These are phyloP conservation scores for Umimayanthus kanabou DNA, from an alignment of 92 coral and sea anemone genomes.

Conservation along the genomic window DNA sequence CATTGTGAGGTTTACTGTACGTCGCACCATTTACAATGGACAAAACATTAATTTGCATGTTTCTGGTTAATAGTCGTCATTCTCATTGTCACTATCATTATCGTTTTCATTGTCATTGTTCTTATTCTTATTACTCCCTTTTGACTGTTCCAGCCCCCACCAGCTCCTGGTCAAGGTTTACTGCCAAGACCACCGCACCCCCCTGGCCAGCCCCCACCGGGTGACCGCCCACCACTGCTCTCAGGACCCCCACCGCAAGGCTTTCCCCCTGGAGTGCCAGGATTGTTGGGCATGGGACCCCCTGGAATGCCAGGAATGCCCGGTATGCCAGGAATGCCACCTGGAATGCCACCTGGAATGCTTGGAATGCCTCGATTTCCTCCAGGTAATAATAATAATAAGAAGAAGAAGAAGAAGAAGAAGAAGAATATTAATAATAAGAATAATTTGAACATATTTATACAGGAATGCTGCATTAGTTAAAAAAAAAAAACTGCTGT, in stretches of 20 bases:
- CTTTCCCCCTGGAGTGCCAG: conserved; percentile 32
- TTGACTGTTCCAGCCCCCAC: conserved; percentile 13
- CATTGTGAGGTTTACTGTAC: too few relatives aligned
- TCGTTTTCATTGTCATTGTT: too few relatives aligned
- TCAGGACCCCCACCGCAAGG: conserved; percentile 52
- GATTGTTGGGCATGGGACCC: conserved; percentile 35
- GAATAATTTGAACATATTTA: too few relatives aligned
- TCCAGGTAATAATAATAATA: conserved; percentile 15
- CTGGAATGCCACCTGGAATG: not conserved
- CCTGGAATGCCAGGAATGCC: conserved; percentile 36
- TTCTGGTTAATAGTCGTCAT: not conserved
- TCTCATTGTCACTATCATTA: not conserved
- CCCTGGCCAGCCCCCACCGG: conserved; percentile 53
- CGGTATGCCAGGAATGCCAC: not conserved
- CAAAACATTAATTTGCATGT: too few relatives aligned
- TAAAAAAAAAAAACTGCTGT: too few relatives aligned
- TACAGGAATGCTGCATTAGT: too few relatives aligned
- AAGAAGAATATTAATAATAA: too few relatives aligned
- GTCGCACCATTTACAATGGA: too few relatives aligned
- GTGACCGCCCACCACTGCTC: conserved; percentile 53
- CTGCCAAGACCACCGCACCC: conserved; percentile 56
- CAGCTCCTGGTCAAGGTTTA: conserved; percentile 39
- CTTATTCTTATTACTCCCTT: not conserved
- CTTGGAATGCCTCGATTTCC: conserved; percentile 34
- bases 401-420: too few relatives aligned